phyloP scores from a whole-genome alignment of 2,797 vertebrate genomes.

The Oophaga sylvatica region DNA sequence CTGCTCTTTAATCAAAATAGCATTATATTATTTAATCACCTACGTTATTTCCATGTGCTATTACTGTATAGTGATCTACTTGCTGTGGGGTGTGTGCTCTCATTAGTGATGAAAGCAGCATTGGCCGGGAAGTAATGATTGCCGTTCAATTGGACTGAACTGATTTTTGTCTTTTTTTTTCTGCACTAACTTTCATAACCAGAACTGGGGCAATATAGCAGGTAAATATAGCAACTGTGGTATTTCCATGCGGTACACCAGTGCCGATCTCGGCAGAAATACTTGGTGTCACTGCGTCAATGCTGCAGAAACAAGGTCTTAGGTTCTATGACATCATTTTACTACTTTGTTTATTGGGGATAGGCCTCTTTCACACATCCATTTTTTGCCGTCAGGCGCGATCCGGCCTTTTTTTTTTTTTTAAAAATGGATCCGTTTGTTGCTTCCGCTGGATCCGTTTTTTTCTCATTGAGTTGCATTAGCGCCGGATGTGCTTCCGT shows the following conservation, averaged over 20 bases:
- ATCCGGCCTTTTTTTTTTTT: too few species aligned
- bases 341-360: not conserved
- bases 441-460: too few species aligned
- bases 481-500: too few species aligned
- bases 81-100: too few species aligned
- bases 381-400: too few species aligned
- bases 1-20: too few species aligned
- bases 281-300: not conserved
- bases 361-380: too few species aligned
- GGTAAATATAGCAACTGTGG: not conserved
- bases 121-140: not conserved
- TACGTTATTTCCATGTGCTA: too few species aligned
- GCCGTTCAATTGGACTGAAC: not conserved
- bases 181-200: not conserved
- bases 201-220: not conserved
- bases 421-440: too few species aligned
- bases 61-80: too few species aligned
- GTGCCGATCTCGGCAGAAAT: not conserved
- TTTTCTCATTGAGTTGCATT: too few species aligned
- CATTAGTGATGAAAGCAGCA: not conserved
- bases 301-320: not conserved
- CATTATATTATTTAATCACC: too few species aligned
- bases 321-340: not conserved
- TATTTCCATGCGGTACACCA: not conserved
- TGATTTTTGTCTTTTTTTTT: not conserved